These are phyloP conservation scores for Stenchaetothrips biformis DNA, from an alignment of 2,888 invertebrate species.

Conservation along the genomic window DNA sequence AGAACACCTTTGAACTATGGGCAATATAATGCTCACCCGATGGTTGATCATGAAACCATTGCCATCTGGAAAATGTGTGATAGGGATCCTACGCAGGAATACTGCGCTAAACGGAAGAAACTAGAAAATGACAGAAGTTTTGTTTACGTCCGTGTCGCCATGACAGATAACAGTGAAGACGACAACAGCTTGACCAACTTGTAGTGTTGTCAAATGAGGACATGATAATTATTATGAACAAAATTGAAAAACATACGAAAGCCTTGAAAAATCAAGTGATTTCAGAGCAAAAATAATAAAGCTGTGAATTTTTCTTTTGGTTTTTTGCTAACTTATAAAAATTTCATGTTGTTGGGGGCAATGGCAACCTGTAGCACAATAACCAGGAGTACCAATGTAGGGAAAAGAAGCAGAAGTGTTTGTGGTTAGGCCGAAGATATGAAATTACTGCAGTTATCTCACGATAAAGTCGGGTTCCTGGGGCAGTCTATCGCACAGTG, in stretches of 20 bases:
- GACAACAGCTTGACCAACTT: background rate
- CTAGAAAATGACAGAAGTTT: conserved; percentile 24
- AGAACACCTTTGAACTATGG: background rate
- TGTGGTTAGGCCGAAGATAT: background rate
- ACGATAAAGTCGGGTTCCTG: background rate
- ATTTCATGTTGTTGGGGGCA: background rate
- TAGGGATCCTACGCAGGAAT: background rate
- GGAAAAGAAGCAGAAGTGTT: background rate
- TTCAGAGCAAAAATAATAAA: background rate
- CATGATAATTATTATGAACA: background rate
- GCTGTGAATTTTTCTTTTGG: background rate
- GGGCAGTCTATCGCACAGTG: background rate
- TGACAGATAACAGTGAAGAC: background rate
- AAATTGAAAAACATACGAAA: background rate
- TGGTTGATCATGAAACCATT: background rate
- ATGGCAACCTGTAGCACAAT: background rate
- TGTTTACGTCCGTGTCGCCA: conserved; percentile 16
- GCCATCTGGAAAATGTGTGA: background rate
- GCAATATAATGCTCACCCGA: background rate
- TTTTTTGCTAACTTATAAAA: background rate
- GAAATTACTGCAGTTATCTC: background rate
- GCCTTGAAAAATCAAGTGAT: background rate
- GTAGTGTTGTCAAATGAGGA: background rate
- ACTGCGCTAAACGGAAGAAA: background rate
- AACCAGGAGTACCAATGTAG: background rate